Conservation (phyloP, 2,113 vertebrate species). For the Fregata magnificens region DNA sequence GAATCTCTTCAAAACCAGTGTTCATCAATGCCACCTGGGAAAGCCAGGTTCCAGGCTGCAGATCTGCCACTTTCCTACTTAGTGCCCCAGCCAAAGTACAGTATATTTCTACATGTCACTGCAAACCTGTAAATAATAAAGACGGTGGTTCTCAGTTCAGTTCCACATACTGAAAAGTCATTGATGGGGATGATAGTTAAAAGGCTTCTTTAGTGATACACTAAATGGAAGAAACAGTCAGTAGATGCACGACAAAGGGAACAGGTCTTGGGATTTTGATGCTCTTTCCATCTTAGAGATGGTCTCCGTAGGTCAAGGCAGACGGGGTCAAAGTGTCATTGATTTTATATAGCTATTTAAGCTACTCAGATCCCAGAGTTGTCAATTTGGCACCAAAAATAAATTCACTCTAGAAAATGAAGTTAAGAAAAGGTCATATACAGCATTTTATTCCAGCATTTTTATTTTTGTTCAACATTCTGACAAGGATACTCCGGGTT, state of each 20-base stretch:
- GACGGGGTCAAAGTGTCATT: neutral
- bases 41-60: neutral
- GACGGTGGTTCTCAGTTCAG: neutral
- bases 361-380: neutral
- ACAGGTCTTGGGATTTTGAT: neutral
- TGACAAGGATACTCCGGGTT: slow-evolving; percentile 41
- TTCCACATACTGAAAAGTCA: neutral
- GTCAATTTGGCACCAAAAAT: neutral
- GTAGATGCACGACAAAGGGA: neutral
- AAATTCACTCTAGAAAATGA: slow-evolving; percentile 7
- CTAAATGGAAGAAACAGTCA: neutral
- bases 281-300: neutral
- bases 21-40: neutral
- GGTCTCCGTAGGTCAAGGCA: neutral
- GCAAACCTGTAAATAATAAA: neutral
- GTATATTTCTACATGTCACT: neutral
- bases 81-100: neutral
- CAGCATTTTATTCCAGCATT: slow-evolving; percentile 25
- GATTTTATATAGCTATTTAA: neutral
- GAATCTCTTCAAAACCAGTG: neutral
- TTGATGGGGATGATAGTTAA: neutral
- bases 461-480: slow-evolving; percentile 59
- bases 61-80: neutral
- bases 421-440: slow-evolving; percentile 39
- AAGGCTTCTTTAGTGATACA: neutral